Evolutionary conservation across 1,140 invertebrate species (phyloP).

Genomic region (Drosophila willistoni): DNA sequence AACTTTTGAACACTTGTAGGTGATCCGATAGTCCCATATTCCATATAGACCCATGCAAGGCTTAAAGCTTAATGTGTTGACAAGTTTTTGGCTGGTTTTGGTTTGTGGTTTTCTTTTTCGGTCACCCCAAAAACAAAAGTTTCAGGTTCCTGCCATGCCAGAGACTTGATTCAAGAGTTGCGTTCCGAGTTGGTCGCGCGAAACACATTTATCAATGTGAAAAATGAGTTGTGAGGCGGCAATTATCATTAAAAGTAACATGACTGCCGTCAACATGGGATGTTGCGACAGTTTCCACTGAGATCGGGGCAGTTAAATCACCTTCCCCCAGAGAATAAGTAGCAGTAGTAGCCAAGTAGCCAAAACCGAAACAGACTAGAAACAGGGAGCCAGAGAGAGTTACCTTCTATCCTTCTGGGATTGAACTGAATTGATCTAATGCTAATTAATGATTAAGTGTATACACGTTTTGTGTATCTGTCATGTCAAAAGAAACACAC

Average conservation of each 20-base stretch:
- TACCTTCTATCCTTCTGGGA: background rate
- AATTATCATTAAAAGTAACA: constrained; percentile 81
- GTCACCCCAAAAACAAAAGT: background rate
- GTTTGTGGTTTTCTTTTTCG: background rate
- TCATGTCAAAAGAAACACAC: constrained; percentile 26
- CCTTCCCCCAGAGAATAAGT: constrained; percentile 4
- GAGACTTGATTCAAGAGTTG: constrained; percentile 13
- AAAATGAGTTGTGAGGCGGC: constrained; percentile 77
- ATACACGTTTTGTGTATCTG: constrained; percentile 1
- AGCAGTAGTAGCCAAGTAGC: too few species aligned
- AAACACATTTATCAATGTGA: constrained; percentile 72
- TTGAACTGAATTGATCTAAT: constrained; percentile 54
- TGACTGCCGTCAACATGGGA: constrained; percentile 54
- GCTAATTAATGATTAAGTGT: constrained; percentile 70
- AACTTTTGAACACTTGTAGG: too few species aligned
- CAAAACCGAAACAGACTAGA: background rate
- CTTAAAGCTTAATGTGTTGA: constrained; percentile 25
- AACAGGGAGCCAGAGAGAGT: background rate
- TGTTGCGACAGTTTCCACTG: constrained; percentile 33
- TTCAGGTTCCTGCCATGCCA: constrained; percentile 8
- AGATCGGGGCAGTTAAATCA: background rate
- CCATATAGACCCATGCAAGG: background rate
- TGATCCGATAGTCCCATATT: too few species aligned
- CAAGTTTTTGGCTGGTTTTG: constrained; percentile 6
- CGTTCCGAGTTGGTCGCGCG: constrained; percentile 36